These are phyloP conservation scores for Bombyx mori DNA, from an alignment of 1,140 invertebrate species.

Conservation along the genomic window ASM3026992v2 NC_085117.1:17996001-17996500, in stretches of 20 bases:
- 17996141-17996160: conserved; percentile 27
- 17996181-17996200: conserved; percentile 66
- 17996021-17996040: conserved; percentile 51
- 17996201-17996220: conserved; percentile 72
- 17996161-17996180: conserved; percentile 62
- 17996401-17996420: conserved; percentile 73
- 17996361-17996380: conserved; percentile 77
- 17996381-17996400: conserved; percentile 73
- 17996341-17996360: conserved; percentile 73
- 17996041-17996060: conserved; percentile 28
- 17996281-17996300: conserved; percentile 34
- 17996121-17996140: conserved; percentile 18
- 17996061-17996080: conserved; percentile 26
- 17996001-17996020: conserved; percentile 53
- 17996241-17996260: conserved; percentile 70
- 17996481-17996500: conserved; percentile 73
- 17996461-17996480: conserved; percentile 47
- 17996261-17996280: conserved; percentile 66
- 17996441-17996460: conserved; percentile 65
- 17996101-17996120: conserved; percentile 22
- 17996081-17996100: conserved; percentile 25
- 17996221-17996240: conserved; percentile 72
- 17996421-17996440: conserved; percentile 69
- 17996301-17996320: conserved; percentile 54
- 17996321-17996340: conserved; percentile 61